Evolutionary conservation across 2,797 vertebrate genomes (phyloP).

Genomic region (Alca torda): DNA sequence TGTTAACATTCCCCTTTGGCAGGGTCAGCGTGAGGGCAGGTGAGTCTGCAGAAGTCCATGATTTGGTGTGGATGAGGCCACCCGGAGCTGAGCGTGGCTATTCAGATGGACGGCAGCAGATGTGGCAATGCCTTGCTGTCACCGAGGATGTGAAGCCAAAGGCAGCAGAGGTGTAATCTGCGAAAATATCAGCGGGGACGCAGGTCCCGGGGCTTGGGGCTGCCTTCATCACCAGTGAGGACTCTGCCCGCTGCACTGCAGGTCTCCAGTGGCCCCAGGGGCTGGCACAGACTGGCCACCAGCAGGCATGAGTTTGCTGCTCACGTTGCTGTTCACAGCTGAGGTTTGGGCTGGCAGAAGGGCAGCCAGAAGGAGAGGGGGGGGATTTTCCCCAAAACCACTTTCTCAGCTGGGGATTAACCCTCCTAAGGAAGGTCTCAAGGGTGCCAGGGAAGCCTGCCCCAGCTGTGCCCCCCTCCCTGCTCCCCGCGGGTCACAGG

Average conservation of each 20-base stretch:
- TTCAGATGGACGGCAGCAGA: rapidly evolving
- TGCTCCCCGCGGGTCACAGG: neutral
- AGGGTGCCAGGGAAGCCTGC: neutral
- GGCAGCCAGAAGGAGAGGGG: neutral
- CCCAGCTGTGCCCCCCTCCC: neutral
- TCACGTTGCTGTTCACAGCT: no score
- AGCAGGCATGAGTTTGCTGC: neutral
- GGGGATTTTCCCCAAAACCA: neutral
- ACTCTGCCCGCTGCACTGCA: neutral
- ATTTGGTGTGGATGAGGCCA: no score
- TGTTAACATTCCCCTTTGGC: neutral
- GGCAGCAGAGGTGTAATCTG: neutral
- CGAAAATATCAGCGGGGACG: no score
- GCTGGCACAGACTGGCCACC: neutral
- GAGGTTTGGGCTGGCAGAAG: neutral
- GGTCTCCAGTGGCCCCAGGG: neutral
- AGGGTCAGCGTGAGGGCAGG: neutral
- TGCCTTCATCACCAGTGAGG: neutral
- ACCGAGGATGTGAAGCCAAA: no score
- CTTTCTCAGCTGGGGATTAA: neutral
- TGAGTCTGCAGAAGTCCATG: neutral
- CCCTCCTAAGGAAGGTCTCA: neutral
- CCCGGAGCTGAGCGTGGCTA: rapidly evolving
- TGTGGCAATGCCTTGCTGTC: neutral
- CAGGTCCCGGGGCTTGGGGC: neutral